A percentile compares a stretch with the other conserved stretches of the same genome.
These are phyloP conservation scores for Colius striatus DNA, from an alignment of 2,113 vertebrate genomes.

Conservation along the genomic window DNA sequence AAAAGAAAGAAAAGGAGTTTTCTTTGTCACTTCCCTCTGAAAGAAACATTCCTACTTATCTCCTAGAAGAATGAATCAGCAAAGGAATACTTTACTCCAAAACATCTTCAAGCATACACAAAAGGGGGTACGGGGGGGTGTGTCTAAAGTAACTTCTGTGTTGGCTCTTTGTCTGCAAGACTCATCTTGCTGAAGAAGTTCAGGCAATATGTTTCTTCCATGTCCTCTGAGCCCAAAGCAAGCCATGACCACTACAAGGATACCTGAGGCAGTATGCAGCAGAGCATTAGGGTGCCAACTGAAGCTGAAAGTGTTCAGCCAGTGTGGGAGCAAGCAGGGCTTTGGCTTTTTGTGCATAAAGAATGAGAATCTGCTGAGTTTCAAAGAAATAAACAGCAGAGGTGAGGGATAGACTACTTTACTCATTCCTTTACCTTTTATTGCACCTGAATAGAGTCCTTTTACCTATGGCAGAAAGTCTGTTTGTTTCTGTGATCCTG, in stretches of 20 bases:
- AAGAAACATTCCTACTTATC: not conserved
- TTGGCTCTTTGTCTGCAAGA: not conserved
- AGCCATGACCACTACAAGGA: accelerated
- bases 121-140: not conserved
- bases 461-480: not conserved
- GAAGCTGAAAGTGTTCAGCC: not conserved
- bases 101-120: not conserved
- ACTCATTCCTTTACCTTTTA: not conserved
- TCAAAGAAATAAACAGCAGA: not conserved
- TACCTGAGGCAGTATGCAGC: not conserved
- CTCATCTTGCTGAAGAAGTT: not conserved
- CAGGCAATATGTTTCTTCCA: not conserved
- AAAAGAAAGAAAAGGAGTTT: not conserved
- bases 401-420: not conserved
- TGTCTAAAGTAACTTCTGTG: not conserved
- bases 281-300: not conserved
- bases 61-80: not conserved
- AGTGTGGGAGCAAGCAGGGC: accelerated
- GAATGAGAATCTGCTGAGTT: not conserved
- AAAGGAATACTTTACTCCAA: not conserved
- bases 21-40: not conserved
- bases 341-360: not conserved
- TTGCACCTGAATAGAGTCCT: not conserved
- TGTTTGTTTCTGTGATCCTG: not conserved
- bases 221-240: not conserved